Percentiles rank a stretch among this genome's conserved stretches.
Evolutionary conservation across 2,888 invertebrate species (phyloP).

Genomic region (Tupiocoris notatus): DNA sequence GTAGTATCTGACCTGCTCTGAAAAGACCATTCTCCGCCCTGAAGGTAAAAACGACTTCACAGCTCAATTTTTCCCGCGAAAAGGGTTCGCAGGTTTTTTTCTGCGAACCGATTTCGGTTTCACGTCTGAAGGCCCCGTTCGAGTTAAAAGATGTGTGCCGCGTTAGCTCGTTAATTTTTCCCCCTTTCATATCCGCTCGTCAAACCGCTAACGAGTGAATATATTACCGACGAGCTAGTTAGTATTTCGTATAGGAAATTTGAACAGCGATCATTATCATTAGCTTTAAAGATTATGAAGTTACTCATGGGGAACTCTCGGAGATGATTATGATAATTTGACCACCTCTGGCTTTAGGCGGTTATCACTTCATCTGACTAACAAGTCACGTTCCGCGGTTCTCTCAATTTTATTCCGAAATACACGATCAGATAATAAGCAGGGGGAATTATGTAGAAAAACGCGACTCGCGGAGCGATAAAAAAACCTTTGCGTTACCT

Average conservation of each 20-base stretch:
- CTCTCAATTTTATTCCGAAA: constrained; percentile 17
- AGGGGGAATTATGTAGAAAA: constrained; percentile 3
- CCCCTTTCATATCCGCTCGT: background rate
- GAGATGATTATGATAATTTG: constrained; percentile 36
- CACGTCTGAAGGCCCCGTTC: constrained; percentile 4
- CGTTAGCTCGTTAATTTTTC: constrained; percentile 25
- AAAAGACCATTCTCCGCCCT: too few relatives aligned
- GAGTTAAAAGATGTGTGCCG: background rate
- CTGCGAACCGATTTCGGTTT: background rate
- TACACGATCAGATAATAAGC: constrained; percentile 26
- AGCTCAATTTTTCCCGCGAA: constrained; percentile 16
- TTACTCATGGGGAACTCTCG: constrained; percentile 18
- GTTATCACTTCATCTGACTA: constrained; percentile 37
- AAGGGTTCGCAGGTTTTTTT: background rate
- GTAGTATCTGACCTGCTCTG: too few relatives aligned
- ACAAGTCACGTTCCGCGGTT: constrained; percentile 33
- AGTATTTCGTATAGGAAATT: constrained; percentile 8
- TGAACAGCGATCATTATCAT: constrained; percentile 18
- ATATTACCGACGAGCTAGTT: constrained; percentile 20
- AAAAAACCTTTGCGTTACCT: too few relatives aligned
- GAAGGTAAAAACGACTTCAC: constrained; percentile 12
- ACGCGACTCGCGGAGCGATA: constrained; percentile 4
- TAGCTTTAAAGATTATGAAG: constrained; percentile 27
- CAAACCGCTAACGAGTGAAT: constrained; percentile 25
- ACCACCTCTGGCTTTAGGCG: background rate